These are phyloP conservation scores for Pipistrellus pygmaeus DNA, from an alignment of 2,797 vertebrate genomes.

Conservation along the genomic window DNA sequence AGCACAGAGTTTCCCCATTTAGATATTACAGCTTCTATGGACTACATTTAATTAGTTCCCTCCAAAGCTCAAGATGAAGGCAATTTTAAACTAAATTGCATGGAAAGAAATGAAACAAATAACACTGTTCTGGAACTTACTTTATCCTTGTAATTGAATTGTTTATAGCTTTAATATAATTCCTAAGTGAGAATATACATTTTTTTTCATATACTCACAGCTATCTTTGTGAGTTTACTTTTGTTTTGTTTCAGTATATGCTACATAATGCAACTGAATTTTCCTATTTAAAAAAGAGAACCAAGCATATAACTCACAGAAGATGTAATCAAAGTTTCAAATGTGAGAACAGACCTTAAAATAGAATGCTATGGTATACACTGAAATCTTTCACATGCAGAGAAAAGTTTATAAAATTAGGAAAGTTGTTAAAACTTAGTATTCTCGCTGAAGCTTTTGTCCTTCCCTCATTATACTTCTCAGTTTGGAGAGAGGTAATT, in stretches of 20 bases:
- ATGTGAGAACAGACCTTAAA: conserved; percentile 48
- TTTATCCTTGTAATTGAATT: conserved; percentile 37
- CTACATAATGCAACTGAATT: background rate
- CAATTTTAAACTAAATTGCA: conserved; percentile 52
- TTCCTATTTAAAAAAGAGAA: conserved; percentile 27
- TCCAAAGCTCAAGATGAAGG: conserved; percentile 66
- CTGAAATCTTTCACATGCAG: conserved; percentile 22
- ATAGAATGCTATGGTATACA: conserved; percentile 6
- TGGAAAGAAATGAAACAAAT: conserved; percentile 64
- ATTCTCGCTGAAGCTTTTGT: background rate
- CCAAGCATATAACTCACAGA: conserved; percentile 17
- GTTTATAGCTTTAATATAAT: conserved; percentile 8
- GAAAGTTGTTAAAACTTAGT: conserved; percentile 42
- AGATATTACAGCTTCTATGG: conserved; percentile 65
- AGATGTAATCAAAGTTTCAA: conserved; percentile 52
- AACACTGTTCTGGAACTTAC: conserved; percentile 32
- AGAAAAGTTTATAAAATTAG: conserved; percentile 49
- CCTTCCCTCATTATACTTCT: background rate
- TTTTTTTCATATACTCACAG: conserved; percentile 12
- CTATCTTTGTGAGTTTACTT: background rate
- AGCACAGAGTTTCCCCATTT: conserved; percentile 28
- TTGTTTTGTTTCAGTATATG: conserved; percentile 42
- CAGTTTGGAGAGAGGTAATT: conserved; percentile 48
- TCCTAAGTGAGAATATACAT: background rate
- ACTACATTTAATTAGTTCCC: conserved; percentile 72